These are phyloP conservation scores for Athalia cordata DNA, from an alignment of 2,888 invertebrate genomes.

Conservation along the genomic window DNA sequence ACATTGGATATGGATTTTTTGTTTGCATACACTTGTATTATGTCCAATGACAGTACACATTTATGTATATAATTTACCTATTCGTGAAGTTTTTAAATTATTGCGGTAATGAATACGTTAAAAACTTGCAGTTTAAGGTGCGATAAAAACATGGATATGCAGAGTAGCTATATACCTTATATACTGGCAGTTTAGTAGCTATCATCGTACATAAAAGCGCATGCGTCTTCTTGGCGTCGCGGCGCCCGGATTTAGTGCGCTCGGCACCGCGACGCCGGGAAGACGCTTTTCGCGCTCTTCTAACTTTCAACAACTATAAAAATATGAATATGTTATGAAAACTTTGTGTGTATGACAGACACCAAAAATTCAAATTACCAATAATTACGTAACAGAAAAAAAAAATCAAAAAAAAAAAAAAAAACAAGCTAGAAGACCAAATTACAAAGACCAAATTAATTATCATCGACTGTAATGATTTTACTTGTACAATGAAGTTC, in stretches of 20 bases:
- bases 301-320: neutral
- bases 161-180: neutral
- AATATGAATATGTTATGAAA: neutral
- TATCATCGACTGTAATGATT: too few species aligned
- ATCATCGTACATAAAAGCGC: constrained; percentile 53
- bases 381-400: neutral
- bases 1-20: too few species aligned
- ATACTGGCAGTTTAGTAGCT: constrained; percentile 26
- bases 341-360: neutral
- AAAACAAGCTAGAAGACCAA: too few species aligned
- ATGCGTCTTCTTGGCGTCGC: constrained; percentile 61
- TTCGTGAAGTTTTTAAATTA: too few species aligned
- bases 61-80: too few species aligned
- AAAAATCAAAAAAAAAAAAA: neutral
- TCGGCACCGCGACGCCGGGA: constrained; percentile 64
- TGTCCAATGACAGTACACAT: too few species aligned
- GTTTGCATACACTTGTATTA: too few species aligned
- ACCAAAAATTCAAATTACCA: neutral
- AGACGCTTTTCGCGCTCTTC: constrained; percentile 52
- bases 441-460: too few species aligned
- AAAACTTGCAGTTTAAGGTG: too few species aligned
- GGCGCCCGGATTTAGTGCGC: constrained; percentile 69
- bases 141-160: too few species aligned
- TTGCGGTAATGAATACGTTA: too few species aligned
- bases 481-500: too few species aligned